Percentiles rank a stretch among this genome's conserved stretches.
Conservation (phyloP, 2,888 invertebrate genomes). For the Gisinianus flammeolus region DNA sequence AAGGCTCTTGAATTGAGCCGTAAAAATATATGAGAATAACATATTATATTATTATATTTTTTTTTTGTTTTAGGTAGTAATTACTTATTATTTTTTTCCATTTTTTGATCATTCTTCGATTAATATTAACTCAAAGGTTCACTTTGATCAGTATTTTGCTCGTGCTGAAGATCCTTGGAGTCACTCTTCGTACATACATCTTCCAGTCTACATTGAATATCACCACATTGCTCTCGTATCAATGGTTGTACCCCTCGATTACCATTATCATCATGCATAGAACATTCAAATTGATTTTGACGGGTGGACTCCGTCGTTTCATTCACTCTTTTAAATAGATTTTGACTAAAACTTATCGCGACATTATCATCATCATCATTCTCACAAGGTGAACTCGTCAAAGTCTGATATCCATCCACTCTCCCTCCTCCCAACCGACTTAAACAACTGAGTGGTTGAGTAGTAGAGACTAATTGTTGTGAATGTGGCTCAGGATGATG, state of each 20-base stretch:
- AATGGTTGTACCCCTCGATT: conserved; percentile 40
- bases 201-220: conserved; percentile 46
- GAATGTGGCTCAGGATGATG: conserved; percentile 36
- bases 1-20: conserved; percentile 38
- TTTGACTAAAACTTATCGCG: conserved; percentile 39
- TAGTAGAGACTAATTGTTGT: conserved; percentile 21
- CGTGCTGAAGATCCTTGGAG: conserved; percentile 31
- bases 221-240: conserved; percentile 45
- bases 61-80: no score
- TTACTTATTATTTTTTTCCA: no score
- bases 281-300: conserved; percentile 33
- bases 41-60: conserved; percentile 28
- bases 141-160: conserved; percentile 38
- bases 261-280: conserved; percentile 42
- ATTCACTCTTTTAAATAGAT: conserved; percentile 46
- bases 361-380: conserved; percentile 47
- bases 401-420: conserved; percentile 22
- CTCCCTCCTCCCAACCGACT: conserved; percentile 25
- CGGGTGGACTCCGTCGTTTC: conserved; percentile 10
- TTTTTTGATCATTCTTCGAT: conserved; percentile 35
- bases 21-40: conserved; percentile 43
- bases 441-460: conserved; percentile 10
- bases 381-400: conserved; percentile 39
- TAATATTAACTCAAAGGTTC: conserved; percentile 37
- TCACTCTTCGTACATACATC: conserved; percentile 32